Evolutionary conservation across 2,113 vertebrate genomes (phyloP), one percentile per base, ranked within the genome.

Genomic region (Gobiocypris rarus): DNA sequence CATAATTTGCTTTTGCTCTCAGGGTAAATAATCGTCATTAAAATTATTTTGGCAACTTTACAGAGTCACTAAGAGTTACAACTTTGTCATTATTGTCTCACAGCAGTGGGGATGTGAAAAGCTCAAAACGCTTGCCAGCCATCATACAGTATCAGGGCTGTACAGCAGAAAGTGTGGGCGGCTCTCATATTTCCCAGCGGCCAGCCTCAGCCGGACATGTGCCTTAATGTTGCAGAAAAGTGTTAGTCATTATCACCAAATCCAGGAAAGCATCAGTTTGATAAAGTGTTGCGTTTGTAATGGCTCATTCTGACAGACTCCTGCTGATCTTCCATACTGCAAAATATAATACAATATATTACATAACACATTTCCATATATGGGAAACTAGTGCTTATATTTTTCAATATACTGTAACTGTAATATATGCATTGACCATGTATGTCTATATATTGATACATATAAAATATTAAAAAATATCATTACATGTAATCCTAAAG

Each of bases 61-160:
- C 71, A 74, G 71, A 74, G 71, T 50, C 71, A 74, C 71, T 74
- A 54, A 54, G 45, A 75, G 26, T 24, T 48, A 70, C 71, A 74
- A 48, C 43, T 74, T 74, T 74, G 71, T 74, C 71, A 50, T 74
- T 45, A 75, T 50, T 9, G 73, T 75, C 48, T 54, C 54, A 58
- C 52, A 58, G 75, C 34, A 41, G 75, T 41, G 22, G 19, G 28
- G 75, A 58, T 58, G 52, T 59, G 52, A 77, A 75, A 54, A 54
- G 15, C 50, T 54, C 48, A 15, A 56, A 58, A 58, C 1, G 9
- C 10, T 56, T 76, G 74, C 28, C 26, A 56, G 74, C 28, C 26
- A 56, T 56, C 50, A 34, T 14, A 10, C 50, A 54, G n/a, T 45
- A 45, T 73, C 34, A 52, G 71, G 1, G 45, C 71, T 15, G 3